phyloP scores from a whole-genome alignment of 1,140 invertebrate species.

The Sitobion miscanthi region DNA sequence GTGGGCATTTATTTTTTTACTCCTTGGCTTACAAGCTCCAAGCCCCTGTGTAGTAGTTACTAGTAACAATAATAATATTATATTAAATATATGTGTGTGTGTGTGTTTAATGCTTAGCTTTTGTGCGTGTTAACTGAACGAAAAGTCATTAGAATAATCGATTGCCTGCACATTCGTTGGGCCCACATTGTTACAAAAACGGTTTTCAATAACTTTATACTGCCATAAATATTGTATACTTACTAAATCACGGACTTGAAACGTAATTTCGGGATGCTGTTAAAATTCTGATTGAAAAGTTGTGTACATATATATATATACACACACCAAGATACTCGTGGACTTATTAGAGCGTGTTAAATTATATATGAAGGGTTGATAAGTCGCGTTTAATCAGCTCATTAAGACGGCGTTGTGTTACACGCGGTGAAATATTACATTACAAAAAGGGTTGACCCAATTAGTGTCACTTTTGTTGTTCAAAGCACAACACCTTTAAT shows the following conservation, averaged over 20 bases:
- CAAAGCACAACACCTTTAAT: conserved; percentile 11
- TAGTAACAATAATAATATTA: conserved; percentile 38
- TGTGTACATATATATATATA: too few relatives aligned
- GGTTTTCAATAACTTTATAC: not conserved
- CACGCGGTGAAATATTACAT: conserved; percentile 43
- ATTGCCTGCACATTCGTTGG: conserved; percentile 25
- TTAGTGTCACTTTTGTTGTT: conserved; percentile 45
- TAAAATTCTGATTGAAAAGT: conserved; percentile 35
- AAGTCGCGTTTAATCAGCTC: conserved; percentile 51
- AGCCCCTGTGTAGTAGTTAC: not conserved
- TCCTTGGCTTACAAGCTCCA: conserved; percentile 28
- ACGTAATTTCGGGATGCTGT: not conserved
- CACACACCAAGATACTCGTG: not conserved
- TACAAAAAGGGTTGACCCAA: conserved; percentile 54
- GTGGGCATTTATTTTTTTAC: conserved; percentile 36
- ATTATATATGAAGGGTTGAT: not conserved
- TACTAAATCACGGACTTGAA: not conserved
- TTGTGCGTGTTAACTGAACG: conserved; percentile 53
- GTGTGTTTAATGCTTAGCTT: conserved; percentile 7
- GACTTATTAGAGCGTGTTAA: conserved; percentile 29
- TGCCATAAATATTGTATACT: not conserved
- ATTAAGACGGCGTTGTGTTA: conserved; percentile 55
- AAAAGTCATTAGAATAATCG: conserved; percentile 57
- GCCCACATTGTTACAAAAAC: not conserved
- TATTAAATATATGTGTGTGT: not conserved